A percentile compares a stretch with the other conserved stretches of the same genome.
Evolutionary conservation across 2,113 vertebrate genomes (phyloP).

Genomic region (Cynoglossus semilaevis): DNA sequence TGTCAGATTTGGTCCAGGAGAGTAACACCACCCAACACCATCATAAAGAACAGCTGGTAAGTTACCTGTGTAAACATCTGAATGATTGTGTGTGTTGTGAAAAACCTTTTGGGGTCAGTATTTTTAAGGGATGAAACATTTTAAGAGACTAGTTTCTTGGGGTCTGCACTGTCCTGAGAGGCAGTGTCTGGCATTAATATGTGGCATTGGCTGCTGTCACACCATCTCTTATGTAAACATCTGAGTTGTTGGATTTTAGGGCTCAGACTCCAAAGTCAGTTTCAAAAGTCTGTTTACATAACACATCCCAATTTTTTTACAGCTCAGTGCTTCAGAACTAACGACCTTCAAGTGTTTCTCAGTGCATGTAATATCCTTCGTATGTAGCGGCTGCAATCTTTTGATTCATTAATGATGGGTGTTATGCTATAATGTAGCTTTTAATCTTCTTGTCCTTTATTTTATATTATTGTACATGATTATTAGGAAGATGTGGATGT

Average conservation of each 20-base stretch:
- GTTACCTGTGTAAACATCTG: background rate
- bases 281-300: conserved; percentile 48
- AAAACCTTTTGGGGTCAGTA: background rate
- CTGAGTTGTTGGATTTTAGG: conserved; percentile 35
- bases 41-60: conserved; percentile 52
- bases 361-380: background rate
- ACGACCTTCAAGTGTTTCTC: background rate
- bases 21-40: conserved; percentile 41
- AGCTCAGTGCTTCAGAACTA: conserved; percentile 31
- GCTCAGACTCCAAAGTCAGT: conserved; percentile 20
- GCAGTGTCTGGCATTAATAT: background rate
- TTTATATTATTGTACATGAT: too few relatives aligned
- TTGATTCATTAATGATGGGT: too few relatives aligned
- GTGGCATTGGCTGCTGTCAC: background rate
- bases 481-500: background rate
- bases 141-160: background rate
- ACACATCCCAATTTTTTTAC: conserved; percentile 48
- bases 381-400: background rate
- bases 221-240: background rate
- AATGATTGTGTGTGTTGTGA: too few relatives aligned
- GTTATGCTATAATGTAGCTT: too few relatives aligned
- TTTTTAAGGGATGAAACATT: too few relatives aligned
- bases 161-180: background rate
- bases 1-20: conserved; percentile 38
- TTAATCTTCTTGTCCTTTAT: too few relatives aligned